phyloP scores from a whole-genome alignment of 1,140 invertebrate genomes.

The Proctacanthus coquilletti region DNA sequence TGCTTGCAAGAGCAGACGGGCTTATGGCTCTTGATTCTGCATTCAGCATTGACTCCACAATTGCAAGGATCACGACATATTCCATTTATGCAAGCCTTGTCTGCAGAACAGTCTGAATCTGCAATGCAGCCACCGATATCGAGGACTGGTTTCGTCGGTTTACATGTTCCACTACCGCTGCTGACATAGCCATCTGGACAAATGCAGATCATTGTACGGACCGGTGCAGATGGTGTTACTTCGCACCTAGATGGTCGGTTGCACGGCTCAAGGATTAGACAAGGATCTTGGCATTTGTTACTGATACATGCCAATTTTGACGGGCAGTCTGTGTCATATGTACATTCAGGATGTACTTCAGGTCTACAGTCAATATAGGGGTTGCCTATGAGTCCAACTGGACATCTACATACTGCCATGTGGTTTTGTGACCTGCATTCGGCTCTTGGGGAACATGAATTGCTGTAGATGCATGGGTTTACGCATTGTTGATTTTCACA shows the following conservation, averaged over 20 bases:
- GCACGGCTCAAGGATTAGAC: constrained; percentile 60
- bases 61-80: constrained; percentile 68
- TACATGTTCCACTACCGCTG: constrained; percentile 62
- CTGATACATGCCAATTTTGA: constrained; percentile 62
- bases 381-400: constrained; percentile 52
- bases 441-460: constrained; percentile 59
- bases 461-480: constrained; percentile 64
- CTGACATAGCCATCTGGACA: constrained; percentile 79
- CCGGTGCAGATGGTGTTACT: constrained; percentile 61
- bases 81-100: constrained; percentile 62
- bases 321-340: constrained; percentile 66
- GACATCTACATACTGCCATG: constrained; percentile 67
- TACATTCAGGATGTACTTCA: constrained; percentile 58
- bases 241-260: constrained; percentile 60
- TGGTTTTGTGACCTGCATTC: constrained; percentile 70
- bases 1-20: constrained; percentile 66
- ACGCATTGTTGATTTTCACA: constrained; percentile 72
- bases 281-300: constrained; percentile 70
- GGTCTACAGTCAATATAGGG: constrained; percentile 62
- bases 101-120: constrained; percentile 57
- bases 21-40: constrained; percentile 63
- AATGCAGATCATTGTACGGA: constrained; percentile 75
- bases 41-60: constrained; percentile 65
- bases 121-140: constrained; percentile 51
- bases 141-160: constrained; percentile 46